A percentile compares a stretch with the other conserved stretches of the same genome.
These are phyloP conservation scores for Pontoporia blainvillei DNA, from an alignment of 2,113 vertebrate genomes.

Conservation along the genomic window DNA sequence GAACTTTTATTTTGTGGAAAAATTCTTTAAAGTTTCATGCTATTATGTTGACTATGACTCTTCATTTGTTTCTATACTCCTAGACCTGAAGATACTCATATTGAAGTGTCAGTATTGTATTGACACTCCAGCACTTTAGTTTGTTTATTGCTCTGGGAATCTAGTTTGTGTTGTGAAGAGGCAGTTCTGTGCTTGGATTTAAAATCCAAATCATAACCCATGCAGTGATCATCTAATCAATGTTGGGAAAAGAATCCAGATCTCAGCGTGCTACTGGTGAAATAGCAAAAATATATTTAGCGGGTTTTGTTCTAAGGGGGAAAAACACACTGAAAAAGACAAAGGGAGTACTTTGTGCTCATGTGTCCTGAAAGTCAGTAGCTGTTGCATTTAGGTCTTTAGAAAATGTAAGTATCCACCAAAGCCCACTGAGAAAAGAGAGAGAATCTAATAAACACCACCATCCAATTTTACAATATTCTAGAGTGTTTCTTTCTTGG, in stretches of 20 bases:
- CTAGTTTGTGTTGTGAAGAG: neutral
- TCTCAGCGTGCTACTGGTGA: neutral
- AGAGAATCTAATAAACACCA: neutral
- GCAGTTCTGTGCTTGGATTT: neutral
- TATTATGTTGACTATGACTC: neutral
- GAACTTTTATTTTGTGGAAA: neutral
- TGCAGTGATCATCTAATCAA: slow-evolving; percentile 34
- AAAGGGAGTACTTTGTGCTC: neutral
- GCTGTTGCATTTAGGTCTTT: neutral
- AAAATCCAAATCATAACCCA: neutral
- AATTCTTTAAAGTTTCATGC: neutral
- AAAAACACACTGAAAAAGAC: neutral
- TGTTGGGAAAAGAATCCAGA: neutral
- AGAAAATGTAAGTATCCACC: neutral
- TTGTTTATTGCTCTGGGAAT: neutral
- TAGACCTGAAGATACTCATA: neutral
- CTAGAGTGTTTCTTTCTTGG: neutral
- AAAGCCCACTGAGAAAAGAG: neutral
- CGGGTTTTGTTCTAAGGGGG: neutral
- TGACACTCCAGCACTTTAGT: neutral
- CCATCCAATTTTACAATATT: neutral
- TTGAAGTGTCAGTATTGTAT: neutral
- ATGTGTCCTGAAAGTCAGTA: neutral
- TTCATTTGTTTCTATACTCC: neutral
- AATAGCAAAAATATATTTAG: neutral